Base-by-base conservation (phyloP, 2,113 vertebrate species). In the Vulpes vulpes region DNA sequence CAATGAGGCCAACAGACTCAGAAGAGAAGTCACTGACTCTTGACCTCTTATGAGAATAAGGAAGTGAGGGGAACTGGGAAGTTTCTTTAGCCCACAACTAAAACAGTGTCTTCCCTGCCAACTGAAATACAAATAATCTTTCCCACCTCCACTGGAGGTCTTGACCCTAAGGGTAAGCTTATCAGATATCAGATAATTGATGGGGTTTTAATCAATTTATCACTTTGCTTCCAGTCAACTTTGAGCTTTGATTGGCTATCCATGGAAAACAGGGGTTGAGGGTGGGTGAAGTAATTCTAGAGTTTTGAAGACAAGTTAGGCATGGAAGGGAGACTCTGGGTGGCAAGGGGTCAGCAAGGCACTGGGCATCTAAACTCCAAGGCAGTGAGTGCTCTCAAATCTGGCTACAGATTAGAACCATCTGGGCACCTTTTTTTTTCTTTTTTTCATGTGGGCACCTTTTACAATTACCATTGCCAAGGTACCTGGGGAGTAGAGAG, bases 271-370 rank as follows among this genome's bases (percentile, higher is more conserved):
- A 38, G 14, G 12, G 3, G 62, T 82, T 92, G 5, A 7, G 5
- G 30, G 20, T 5, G 2, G 15, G 8, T 73, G 59, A 14, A 74
- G 4, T 71, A 91, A 67, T 89, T 84, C 69, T 80, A 79, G 73
- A 67, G 19, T 95, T 89, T 93, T 35, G 49, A 93, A 96, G 38
- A n/a, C 53, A 91, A 64, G n/a, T 76, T 86, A 62, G 65, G 81
- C 27, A 43, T 89, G 59, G 27, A 60, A 38, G 8, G 25, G 15
- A 5, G 43, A 71, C n/a, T 90, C 85, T 93, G 22, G 27, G n/a
- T 43, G 94, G 53, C 14, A 19, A 91, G 81, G 91, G 76, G 32
- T 91, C 67, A 92, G 82, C 20, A 94, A 88, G 83, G 38, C 73
- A 76, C 23, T 69, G 30, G 43, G 19, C 35, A 69, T 23, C 14